A percentile compares a stretch with the other conserved stretches of the same genome.
Evolutionary conservation across 2,113 vertebrate species (phyloP).

Genomic region (Brienomyrus brachyistius): DNA sequence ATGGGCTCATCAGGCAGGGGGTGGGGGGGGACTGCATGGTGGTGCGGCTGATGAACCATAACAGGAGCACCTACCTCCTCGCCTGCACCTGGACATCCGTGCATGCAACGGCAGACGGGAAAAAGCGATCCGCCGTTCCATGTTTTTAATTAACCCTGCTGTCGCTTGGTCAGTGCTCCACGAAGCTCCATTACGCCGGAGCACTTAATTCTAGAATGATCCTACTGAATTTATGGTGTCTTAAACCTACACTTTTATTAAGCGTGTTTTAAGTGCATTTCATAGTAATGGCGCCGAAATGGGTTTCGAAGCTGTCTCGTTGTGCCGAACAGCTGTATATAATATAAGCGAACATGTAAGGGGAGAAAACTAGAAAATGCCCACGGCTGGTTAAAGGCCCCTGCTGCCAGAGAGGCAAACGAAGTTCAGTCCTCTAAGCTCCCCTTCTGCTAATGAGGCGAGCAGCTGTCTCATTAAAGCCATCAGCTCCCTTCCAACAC

Average conservation of each 20-base stretch:
- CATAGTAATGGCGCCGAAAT: neutral
- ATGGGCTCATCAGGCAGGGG: slow-evolving; percentile 49
- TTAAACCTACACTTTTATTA: neutral
- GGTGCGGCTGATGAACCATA: slow-evolving; percentile 54
- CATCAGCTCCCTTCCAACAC: neutral
- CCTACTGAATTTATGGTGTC: neutral
- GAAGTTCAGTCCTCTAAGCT: neutral
- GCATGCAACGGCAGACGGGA: slow-evolving; percentile 44
- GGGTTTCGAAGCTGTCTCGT: neutral
- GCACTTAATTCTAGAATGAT: neutral
- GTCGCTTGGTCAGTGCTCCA: neutral
- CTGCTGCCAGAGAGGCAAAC: neutral
- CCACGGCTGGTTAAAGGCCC: neutral
- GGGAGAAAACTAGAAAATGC: neutral
- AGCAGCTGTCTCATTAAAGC: slow-evolving; percentile 20
- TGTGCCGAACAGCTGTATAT: neutral
- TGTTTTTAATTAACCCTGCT: neutral
- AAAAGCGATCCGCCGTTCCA: neutral
- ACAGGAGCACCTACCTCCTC: slow-evolving; percentile 64
- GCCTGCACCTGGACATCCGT: slow-evolving; percentile 61
- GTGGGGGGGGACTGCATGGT: neutral
- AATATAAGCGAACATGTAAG: neutral
- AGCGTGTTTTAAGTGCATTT: neutral
- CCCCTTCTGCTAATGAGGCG: slow-evolving; percentile 8
- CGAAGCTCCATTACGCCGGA: neutral